phyloP scores from a whole-genome alignment of 2,113 vertebrate genomes.

The Solea solea region DNA sequence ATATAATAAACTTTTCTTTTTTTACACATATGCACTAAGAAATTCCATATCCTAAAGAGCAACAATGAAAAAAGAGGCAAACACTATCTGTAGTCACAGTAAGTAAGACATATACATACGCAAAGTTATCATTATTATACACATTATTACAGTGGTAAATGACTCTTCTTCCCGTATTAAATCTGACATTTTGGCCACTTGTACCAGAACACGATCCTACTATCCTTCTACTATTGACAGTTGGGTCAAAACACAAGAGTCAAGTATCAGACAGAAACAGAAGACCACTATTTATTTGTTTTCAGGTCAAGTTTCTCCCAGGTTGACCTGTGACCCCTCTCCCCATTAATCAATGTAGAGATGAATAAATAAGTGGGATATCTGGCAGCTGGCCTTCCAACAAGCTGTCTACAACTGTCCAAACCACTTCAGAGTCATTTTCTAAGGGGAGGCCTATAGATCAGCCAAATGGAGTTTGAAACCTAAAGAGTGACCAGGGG shows the following conservation, averaged over 20 bases:
- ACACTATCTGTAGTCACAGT: no score
- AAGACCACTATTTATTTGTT: slow-evolving; percentile 74
- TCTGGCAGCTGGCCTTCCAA: slow-evolving; percentile 79
- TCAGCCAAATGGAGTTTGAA: slow-evolving; percentile 83
- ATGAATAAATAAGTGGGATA: slow-evolving; percentile 77
- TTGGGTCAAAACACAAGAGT: slow-evolving; percentile 49
- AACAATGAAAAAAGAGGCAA: no score
- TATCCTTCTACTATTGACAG: slow-evolving; percentile 32
- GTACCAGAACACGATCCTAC: slow-evolving; percentile 15
- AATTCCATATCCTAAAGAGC: no score
- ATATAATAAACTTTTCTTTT: no score
- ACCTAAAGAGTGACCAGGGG: slow-evolving; percentile 81
- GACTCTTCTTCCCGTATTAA: slow-evolving; percentile 16
- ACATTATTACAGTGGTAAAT: no score
- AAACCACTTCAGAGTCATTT: slow-evolving; percentile 79
- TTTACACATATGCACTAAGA: no score
- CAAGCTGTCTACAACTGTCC: slow-evolving; percentile 82
- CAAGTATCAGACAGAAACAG: slow-evolving; percentile 26
- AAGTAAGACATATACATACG: no score
- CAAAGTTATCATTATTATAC: no score
- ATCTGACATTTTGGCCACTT: slow-evolving; percentile 19
- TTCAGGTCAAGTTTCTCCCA: slow-evolving; percentile 61
- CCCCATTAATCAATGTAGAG: slow-evolving; percentile 80
- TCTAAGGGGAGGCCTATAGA: slow-evolving; percentile 65
- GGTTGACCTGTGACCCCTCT: slow-evolving; percentile 74